Evolutionary conservation across 2,888 invertebrate genomes (phyloP).

Genomic region (Ochropacha duplaris): DNA sequence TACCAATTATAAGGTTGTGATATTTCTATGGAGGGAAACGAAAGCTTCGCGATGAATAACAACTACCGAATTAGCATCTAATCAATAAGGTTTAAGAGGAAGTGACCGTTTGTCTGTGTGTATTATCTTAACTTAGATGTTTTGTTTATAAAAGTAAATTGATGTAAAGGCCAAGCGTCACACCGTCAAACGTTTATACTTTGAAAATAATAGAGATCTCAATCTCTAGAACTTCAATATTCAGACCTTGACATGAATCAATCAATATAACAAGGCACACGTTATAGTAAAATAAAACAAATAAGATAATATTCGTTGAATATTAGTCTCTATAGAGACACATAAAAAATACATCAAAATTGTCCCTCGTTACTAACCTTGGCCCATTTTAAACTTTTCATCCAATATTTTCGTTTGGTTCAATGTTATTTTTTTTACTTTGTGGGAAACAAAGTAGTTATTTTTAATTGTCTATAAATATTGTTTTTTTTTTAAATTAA

Average conservation of each 20-base stretch:
- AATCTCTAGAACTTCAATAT: background rate
- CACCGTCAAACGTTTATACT: too few relatives aligned
- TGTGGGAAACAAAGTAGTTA: background rate
- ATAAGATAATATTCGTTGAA: too few relatives aligned
- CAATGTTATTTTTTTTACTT: background rate
- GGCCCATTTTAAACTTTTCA: background rate
- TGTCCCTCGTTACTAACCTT: background rate
- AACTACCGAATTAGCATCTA: background rate
- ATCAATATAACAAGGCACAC: background rate
- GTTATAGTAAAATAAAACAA: background rate
- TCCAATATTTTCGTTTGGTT: background rate
- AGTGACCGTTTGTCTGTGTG: background rate
- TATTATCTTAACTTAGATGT: background rate
- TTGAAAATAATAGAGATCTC: too few relatives aligned
- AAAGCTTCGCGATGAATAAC: background rate
- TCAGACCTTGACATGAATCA: background rate
- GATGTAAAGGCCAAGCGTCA: too few relatives aligned
- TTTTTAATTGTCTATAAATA: background rate
- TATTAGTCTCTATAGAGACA: too few relatives aligned
- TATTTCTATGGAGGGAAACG: constrained; percentile 3
- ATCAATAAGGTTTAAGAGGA: background rate
- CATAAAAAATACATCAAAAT: background rate
- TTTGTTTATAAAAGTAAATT: too few relatives aligned
- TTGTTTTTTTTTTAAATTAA: background rate
- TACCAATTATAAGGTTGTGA: background rate